phyloP scores from a whole-genome alignment of 1,140 invertebrate genomes.

The Gonatopus flavifemur region DNA sequence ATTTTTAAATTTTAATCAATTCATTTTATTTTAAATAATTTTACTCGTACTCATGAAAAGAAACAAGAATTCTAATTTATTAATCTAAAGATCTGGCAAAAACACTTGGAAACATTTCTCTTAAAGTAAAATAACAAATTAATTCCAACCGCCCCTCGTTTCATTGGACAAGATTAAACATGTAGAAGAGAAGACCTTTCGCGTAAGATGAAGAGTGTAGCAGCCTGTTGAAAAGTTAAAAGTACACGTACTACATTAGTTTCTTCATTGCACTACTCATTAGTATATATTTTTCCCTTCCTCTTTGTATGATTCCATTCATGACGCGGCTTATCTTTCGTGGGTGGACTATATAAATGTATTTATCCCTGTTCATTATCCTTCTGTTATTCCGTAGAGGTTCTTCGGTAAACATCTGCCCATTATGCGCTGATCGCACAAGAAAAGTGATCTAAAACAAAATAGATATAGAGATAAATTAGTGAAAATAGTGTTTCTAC shows the following conservation, averaged over 20 bases:
- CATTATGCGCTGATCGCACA: conserved; percentile 24
- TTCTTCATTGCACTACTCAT: conserved; percentile 36
- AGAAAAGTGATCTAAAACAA: conserved; percentile 5
- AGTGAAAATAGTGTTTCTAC: not conserved
- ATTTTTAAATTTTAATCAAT: too few species aligned
- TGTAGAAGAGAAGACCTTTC: conserved; percentile 30
- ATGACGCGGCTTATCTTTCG: conserved; percentile 35
- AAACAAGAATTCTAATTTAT: too few species aligned
- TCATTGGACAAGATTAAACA: conserved; percentile 28
- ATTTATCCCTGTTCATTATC: conserved; percentile 31
- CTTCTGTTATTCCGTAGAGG: conserved; percentile 30
- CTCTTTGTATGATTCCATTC: conserved; percentile 36
- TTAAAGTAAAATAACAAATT: too few species aligned
- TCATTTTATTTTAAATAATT: too few species aligned
- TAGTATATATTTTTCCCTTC: conserved; percentile 30
- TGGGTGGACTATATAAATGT: conserved; percentile 54
- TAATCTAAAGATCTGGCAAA: too few species aligned
- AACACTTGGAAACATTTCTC: too few species aligned
- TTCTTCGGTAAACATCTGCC: conserved; percentile 28
- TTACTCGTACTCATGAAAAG: too few species aligned
- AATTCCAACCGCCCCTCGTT: too few species aligned
- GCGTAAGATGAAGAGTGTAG: conserved; percentile 38
- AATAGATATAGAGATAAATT: conserved; percentile 11
- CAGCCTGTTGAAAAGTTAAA: conserved; percentile 33
- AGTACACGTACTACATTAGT: too few species aligned